These are phyloP conservation scores for Meteorus colon DNA, from an alignment of 2,888 invertebrate species.

Conservation along the genomic window DNA sequence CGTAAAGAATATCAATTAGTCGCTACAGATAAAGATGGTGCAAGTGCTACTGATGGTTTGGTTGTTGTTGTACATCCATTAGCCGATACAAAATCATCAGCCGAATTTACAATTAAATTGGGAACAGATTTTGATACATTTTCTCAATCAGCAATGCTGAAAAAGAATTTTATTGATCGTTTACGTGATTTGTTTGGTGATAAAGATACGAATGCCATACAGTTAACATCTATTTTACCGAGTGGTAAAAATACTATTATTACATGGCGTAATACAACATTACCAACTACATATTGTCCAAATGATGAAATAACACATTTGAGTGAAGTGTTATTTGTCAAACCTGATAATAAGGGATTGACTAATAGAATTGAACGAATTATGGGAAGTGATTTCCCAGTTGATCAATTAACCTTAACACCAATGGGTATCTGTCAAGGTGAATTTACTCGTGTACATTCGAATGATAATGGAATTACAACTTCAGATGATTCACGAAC, in stretches of 20 bases:
- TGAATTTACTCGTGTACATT: conserved; percentile 71
- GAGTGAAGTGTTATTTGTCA: conserved; percentile 80
- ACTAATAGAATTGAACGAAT: conserved; percentile 78
- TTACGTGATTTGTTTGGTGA: conserved; percentile 86
- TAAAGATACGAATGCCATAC: conserved; percentile 81
- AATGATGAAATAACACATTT: conserved; percentile 84
- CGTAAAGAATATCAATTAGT: conserved; percentile 85
- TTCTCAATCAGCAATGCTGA: conserved; percentile 81
- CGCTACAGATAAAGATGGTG: conserved; percentile 67
- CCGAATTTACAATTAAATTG: conserved; percentile 88
- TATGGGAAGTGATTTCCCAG: conserved; percentile 83
- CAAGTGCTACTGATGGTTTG: conserved; percentile 84
- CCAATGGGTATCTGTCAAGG: conserved; percentile 76
- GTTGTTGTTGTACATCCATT: conserved; percentile 83
- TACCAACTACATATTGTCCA: conserved; percentile 84
- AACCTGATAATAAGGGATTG: conserved; percentile 76
- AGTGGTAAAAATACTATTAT: conserved; percentile 79
- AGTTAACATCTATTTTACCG: conserved; percentile 81
- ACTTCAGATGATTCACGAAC: conserved; percentile 61
- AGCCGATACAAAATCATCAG: conserved; percentile 79
- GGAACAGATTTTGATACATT: conserved; percentile 82
- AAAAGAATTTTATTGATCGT: conserved; percentile 88
- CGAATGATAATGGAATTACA: conserved; percentile 62
- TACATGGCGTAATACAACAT: conserved; percentile 87
- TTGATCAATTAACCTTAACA: conserved; percentile 75